phyloP scores from a whole-genome alignment of 2,888 invertebrate species.

The Ennomos erosarius region DNA sequence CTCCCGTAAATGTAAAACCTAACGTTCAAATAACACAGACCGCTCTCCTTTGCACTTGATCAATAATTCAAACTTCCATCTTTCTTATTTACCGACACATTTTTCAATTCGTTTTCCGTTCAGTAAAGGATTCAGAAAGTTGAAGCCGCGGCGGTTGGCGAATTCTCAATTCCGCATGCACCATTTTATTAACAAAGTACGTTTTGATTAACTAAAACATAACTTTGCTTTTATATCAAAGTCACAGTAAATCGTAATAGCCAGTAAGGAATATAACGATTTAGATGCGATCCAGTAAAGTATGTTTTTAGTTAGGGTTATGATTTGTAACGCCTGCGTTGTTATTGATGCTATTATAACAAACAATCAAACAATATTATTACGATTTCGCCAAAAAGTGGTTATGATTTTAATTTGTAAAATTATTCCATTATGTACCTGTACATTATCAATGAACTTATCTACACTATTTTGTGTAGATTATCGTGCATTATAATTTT shows the following conservation, averaged over 20 bases:
- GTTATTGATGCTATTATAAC: too few relatives aligned
- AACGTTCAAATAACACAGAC: neutral
- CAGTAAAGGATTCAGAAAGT: slow-evolving; percentile 23
- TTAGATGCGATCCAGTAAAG: too few relatives aligned
- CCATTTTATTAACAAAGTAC: slow-evolving; percentile 38
- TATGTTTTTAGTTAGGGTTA: too few relatives aligned
- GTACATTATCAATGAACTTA: too few relatives aligned
- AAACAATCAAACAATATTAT: too few relatives aligned
- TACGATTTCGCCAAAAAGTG: too few relatives aligned
- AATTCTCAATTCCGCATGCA: slow-evolving; percentile 31
- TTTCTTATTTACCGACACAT: slow-evolving; percentile 19
- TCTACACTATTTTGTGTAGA: too few relatives aligned
- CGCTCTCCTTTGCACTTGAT: slow-evolving; percentile 1
- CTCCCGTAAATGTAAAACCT: too few relatives aligned
- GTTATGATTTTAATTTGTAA: too few relatives aligned
- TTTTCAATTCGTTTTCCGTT: slow-evolving; percentile 25
- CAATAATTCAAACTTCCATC: slow-evolving; percentile 24
- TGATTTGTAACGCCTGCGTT: too few relatives aligned
- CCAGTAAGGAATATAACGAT: neutral
- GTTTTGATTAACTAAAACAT: slow-evolving; percentile 42
- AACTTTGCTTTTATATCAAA: slow-evolving; percentile 32
- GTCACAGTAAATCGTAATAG: slow-evolving; percentile 2
- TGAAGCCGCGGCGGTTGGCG: neutral
- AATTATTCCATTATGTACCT: too few relatives aligned
- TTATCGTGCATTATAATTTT: too few relatives aligned